phyloP scores from a whole-genome alignment of 2,888 invertebrate genomes.

The Carabus problematicus region DNA sequence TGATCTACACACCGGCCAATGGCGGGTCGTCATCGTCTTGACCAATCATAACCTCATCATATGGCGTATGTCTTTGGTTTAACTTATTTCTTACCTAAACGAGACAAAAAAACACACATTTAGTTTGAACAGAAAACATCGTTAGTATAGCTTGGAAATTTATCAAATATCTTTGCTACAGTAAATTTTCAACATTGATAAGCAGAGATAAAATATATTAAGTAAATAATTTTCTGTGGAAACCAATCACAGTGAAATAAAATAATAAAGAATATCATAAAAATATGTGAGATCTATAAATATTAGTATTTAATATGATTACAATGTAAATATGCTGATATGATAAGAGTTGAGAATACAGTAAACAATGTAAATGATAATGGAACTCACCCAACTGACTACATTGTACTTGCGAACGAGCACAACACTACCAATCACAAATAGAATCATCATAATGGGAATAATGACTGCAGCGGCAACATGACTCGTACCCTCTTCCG shows the following conservation, averaged over 20 bases:
- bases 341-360: background rate
- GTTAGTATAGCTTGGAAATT: background rate
- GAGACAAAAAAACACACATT: constrained; percentile 1
- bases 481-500: constrained; percentile 50
- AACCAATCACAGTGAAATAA: background rate
- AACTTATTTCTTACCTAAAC: constrained; percentile 54
- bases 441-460: constrained; percentile 54
- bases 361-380: constrained; percentile 14
- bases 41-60: constrained; percentile 60
- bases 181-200: background rate
- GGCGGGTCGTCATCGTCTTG: constrained; percentile 56
- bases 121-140: background rate
- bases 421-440: constrained; percentile 57
- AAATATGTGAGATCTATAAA: background rate
- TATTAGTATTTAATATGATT: too few relatives aligned
- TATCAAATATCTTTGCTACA: background rate
- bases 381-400: constrained; percentile 51
- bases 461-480: constrained; percentile 54
- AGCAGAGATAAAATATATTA: background rate
- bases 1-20: constrained; percentile 48
- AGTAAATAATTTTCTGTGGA: background rate
- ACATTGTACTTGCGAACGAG: constrained; percentile 54
- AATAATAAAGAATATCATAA: background rate
- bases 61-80: constrained; percentile 54
- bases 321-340: background rate